phyloP scores from a whole-genome alignment of 37 sponge, comb jelly and placozoan genomes.

The Amphimedon queenslandica region DNA sequence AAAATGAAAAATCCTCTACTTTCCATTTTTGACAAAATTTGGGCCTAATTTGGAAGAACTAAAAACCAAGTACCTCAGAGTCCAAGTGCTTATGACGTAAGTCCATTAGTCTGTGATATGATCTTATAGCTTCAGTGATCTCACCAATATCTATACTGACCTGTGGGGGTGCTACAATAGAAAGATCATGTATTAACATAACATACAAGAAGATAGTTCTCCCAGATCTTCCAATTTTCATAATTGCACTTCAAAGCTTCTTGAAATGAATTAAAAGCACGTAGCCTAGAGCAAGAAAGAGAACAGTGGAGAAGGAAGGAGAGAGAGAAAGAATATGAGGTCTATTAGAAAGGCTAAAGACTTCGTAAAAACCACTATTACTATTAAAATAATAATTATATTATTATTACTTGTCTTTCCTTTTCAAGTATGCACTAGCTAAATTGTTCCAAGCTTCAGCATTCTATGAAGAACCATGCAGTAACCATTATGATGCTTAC shows the following conservation, averaged over 20 bases:
- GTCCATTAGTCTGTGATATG: slow-evolving; percentile 77
- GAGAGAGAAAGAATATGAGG: too few species aligned
- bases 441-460: slow-evolving; percentile 92
- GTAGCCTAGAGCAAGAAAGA: slow-evolving; percentile 40
- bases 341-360: too few species aligned
- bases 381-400: too few species aligned
- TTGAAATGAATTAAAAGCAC: slow-evolving; percentile 55
- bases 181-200: too few species aligned
- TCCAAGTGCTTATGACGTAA: slow-evolving; percentile 64
- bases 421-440: slow-evolving; percentile 65
- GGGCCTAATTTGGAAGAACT: too few species aligned
- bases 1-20: too few species aligned
- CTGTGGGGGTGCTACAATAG: slow-evolving; percentile 14
- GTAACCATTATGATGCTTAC: too few species aligned
- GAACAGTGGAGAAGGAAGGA: too few species aligned
- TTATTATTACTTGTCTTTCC: slow-evolving; percentile 65
- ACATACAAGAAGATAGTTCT: slow-evolving; percentile 87
- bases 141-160: slow-evolving; percentile 67
- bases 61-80: too few species aligned
- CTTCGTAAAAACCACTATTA: too few species aligned
- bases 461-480: slow-evolving; percentile 60
- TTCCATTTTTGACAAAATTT: too few species aligned
- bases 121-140: slow-evolving; percentile 51
- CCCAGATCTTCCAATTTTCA: slow-evolving; percentile 93
- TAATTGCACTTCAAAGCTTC: slow-evolving; percentile 79